A percentile compares a stretch with the other conserved stretches of the same genome.
phyloP scores from a whole-genome alignment of 2,888 invertebrate species.

The Merodon equestris region DNA sequence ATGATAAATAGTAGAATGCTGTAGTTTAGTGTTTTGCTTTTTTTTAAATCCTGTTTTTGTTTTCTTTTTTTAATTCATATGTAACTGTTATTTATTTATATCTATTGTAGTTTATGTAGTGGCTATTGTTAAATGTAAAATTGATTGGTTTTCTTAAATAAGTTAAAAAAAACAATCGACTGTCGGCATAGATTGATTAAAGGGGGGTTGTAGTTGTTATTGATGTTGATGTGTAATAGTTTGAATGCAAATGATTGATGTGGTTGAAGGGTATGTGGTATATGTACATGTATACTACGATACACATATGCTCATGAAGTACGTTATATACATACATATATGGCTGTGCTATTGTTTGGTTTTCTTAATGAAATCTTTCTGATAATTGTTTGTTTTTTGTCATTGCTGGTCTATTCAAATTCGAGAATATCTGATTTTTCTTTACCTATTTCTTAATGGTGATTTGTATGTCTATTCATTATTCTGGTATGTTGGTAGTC shows the following conservation, averaged over 20 bases:
- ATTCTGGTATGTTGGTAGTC: slow-evolving; percentile 68
- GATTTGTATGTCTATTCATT: slow-evolving; percentile 70
- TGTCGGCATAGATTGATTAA: slow-evolving; percentile 82
- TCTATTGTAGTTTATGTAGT: slow-evolving; percentile 66
- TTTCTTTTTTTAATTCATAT: slow-evolving; percentile 51
- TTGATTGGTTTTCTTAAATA: slow-evolving; percentile 66
- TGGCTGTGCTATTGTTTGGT: slow-evolving; percentile 61
- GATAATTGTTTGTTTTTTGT: slow-evolving; percentile 33
- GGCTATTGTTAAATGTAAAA: slow-evolving; percentile 64
- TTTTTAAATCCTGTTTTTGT: slow-evolving; percentile 32
- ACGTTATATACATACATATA: slow-evolving; percentile 61
- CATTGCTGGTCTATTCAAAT: slow-evolving; percentile 59
- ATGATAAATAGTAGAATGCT: slow-evolving; percentile 57
- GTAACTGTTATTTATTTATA: slow-evolving; percentile 51
- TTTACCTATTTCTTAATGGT: slow-evolving; percentile 48
- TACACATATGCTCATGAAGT: slow-evolving; percentile 56
- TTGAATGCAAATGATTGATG: slow-evolving; percentile 43
- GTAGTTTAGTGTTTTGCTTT: slow-evolving; percentile 64
- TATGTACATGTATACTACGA: slow-evolving; percentile 59
- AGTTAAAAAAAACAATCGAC: slow-evolving; percentile 78
- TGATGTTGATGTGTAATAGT: slow-evolving; percentile 72
- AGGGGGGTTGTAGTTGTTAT: slow-evolving; percentile 79
- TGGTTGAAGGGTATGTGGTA: slow-evolving; percentile 54
- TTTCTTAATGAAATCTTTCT: slow-evolving; percentile 55
- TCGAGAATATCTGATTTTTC: slow-evolving; percentile 39